Evolutionary conservation across 2,888 invertebrate species (phyloP), one percentile per base, ranked within the genome.

Genomic region (Agrochola litura): DNA sequence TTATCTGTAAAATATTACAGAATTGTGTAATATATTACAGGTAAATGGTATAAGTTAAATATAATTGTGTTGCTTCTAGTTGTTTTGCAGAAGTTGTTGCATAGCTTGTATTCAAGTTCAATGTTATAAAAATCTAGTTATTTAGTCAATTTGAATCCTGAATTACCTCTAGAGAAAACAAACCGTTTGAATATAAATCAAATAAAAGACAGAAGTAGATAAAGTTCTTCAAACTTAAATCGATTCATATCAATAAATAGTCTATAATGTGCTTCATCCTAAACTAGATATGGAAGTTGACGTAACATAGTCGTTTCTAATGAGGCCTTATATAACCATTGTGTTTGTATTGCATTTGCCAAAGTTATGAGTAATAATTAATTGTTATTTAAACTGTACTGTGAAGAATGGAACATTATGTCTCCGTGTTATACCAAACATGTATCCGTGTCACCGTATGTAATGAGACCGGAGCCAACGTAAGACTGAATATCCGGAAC

Each of bases 401-500:
- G 77, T 80, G 82, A 72, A 78, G 70, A 73, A 81, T 76, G 81
- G 64, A 76, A 70, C 41, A 64, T 71, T 61, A 71, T 60, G 83
- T 84, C 70, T 81, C 61, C 65, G 65, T 78, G 85, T 76, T 76
- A 70, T 73, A 84, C 43, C 22, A 82, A 86, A 81, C 83, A 78
- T 76, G 54, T 64, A 30, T 30, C 30, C 30, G 30, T 37, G 70
- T 30, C 30, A 30, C 77, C 74, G 65, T 81, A 73, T 78, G 84
- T 88, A 71, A 81, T 66, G 74, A 84, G 71, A 80, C 69, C 60
- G 76, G 54, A 84, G 77, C 82, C 79, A 80, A 83, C 60, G 84
- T 87, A 91, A 91, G 91, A 91, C 91, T 91, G 91, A 91, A 89
- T 85, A 79, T 82, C 84, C 77, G 81, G 83, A 82, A 86, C 77